A percentile compares a stretch with the other conserved stretches of the same genome.
phyloP scores from a whole-genome alignment of 2,113 vertebrate genomes.

The Dicaeum eximium region DNA sequence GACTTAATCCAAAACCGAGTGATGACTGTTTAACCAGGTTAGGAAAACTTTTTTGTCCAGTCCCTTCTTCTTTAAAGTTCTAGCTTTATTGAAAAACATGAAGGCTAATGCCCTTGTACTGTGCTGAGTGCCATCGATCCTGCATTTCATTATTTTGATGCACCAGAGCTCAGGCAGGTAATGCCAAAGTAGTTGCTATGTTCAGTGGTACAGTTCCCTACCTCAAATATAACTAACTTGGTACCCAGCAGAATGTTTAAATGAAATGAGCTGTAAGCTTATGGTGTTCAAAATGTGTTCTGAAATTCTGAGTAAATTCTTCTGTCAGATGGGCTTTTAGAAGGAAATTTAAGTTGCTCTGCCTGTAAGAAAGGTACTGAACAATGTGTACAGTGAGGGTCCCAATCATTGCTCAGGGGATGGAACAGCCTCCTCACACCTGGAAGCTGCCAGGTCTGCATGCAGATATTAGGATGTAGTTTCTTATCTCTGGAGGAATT shows the following conservation, averaged over 20 bases:
- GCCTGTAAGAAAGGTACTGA: neutral
- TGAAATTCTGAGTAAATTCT: neutral
- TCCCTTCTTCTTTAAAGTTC: neutral
- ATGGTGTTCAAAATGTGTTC: neutral
- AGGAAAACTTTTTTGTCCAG: neutral
- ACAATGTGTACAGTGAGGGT: neutral
- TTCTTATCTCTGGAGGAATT: neutral
- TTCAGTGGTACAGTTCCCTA: neutral
- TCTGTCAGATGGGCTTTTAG: neutral
- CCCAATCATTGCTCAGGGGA: neutral
- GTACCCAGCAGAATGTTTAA: neutral
- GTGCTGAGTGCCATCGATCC: neutral
- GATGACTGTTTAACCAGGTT: neutral
- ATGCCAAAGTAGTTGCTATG: neutral
- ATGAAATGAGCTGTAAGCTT: neutral
- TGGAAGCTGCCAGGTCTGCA: neutral
- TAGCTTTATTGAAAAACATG: neutral
- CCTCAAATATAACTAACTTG: neutral
- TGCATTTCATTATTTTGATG: neutral
- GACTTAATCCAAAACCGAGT: neutral
- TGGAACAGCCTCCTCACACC: neutral
- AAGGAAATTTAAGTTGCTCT: neutral
- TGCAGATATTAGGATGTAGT: neutral
- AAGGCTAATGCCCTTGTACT: neutral
- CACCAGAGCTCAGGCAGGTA: neutral